These are phyloP conservation scores for Pygocentrus nattereri DNA, from an alignment of 2,797 vertebrate genomes.

Conservation along the genomic window DNA sequence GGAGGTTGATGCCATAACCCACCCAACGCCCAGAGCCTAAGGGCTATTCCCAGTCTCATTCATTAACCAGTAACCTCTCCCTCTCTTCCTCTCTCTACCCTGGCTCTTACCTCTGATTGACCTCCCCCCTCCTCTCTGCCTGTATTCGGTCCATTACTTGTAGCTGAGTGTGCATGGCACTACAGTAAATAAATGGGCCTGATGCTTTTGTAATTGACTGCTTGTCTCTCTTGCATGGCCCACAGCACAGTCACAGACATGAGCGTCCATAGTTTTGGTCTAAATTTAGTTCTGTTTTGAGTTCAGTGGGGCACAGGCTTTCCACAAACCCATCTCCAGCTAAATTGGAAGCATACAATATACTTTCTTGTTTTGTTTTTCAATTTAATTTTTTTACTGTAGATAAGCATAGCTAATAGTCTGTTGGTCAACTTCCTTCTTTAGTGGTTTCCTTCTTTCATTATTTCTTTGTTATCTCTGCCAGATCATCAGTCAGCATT, in stretches of 20 bases:
- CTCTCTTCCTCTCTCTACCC: slow-evolving; percentile 57
- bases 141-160: slow-evolving; percentile 66
- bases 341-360: slow-evolving; percentile 3
- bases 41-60: slow-evolving; percentile 51
- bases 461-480: too few relatives aligned
- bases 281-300: slow-evolving; percentile 52
- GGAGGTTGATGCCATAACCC: slow-evolving; percentile 30
- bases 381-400: slow-evolving; percentile 16
- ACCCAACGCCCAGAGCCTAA: slow-evolving; percentile 36
- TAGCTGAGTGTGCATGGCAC: slow-evolving; percentile 55
- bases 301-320: slow-evolving; percentile 64
- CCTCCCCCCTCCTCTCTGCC: slow-evolving; percentile 52
- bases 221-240: background rate
- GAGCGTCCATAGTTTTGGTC: slow-evolving; percentile 24
- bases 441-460: too few relatives aligned
- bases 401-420: background rate
- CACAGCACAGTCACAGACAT: slow-evolving; percentile 1
- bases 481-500: too few relatives aligned
- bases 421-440: background rate
- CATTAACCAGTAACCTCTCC: slow-evolving; percentile 58
- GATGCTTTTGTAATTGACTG: slow-evolving; percentile 38
- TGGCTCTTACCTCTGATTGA: slow-evolving; percentile 76
- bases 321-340: slow-evolving; percentile 37
- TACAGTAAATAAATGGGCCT: slow-evolving; percentile 56
- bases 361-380: background rate